phyloP scores from a whole-genome alignment of 2,113 vertebrate species.

The Myotis yumanensis region DNA sequence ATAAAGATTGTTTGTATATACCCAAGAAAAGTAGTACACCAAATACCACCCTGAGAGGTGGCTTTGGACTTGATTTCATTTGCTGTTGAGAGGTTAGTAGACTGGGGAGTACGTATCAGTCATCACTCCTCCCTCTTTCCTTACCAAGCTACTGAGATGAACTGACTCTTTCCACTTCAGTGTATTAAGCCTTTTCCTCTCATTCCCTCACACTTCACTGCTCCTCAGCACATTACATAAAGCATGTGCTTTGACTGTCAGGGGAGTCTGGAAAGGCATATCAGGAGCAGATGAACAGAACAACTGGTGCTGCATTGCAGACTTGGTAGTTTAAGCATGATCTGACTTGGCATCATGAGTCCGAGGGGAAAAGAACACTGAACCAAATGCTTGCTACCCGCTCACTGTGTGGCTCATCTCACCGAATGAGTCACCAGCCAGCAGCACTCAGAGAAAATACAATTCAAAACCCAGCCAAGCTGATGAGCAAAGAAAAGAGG shows the following conservation, averaged over 20 bases:
- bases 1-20: not conserved
- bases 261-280: slow-evolving; percentile 32
- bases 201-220: slow-evolving; percentile 45
- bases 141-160: not conserved
- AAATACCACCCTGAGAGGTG: not conserved
- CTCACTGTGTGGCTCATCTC: not conserved
- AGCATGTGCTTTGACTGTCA: not conserved
- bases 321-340: not conserved
- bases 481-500: not conserved
- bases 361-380: not conserved
- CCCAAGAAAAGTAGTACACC: not conserved
- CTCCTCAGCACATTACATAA: not conserved
- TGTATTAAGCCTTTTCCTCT: not conserved
- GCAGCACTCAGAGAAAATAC: not conserved
- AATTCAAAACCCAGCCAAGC: slow-evolving; percentile 25
- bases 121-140: not conserved
- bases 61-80: not conserved
- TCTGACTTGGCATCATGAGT: not conserved
- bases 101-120: not conserved
- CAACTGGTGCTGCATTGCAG: slow-evolving; percentile 61
- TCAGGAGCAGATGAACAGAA: slow-evolving; percentile 29
- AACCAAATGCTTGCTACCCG: not conserved
- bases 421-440: slow-evolving; percentile 12
- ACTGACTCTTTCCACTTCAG: not conserved
- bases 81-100: not conserved